Evolutionary conservation across 2,888 invertebrate genomes (phyloP), one percentile per base, ranked within the genome.

Genomic region (Andricus quercusramuli): DNA sequence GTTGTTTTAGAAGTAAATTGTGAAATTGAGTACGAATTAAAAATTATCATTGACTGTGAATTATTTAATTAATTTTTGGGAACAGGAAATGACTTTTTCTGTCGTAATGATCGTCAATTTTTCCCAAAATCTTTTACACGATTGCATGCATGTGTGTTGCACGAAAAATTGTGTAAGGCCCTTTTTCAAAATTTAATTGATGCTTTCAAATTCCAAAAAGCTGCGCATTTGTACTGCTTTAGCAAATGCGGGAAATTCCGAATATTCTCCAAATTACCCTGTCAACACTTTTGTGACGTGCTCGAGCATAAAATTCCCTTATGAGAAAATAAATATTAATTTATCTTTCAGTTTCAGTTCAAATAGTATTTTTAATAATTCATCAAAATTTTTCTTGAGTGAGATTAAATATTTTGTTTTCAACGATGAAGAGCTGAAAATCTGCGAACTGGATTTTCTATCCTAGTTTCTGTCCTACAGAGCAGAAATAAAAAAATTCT

Each of bases 281-380:
- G 74, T 74, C 74, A 74, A 51, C 70, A 70, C 29, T 74, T 74
- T 74, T 74, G 74, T 74, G 74, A 56, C 51, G 74, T 74, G 74
- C 74, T 74, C 74, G 74, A 74, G 25, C 74, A 74, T 56, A 56
- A 70, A 47, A 51, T 56, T 25, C 15, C 29, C 17, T 25, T 29
- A 20, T 29, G 32, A 74, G 17, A 29, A 68, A 70, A 11, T 47
- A 15, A 9, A 74, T 20, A 51, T 20, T 32, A 13, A 29, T 29
- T 29, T 70, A 6, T 20, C 6, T 51, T 51, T 0, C 13, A 59
- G 2, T 59, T 59, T 22, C 9, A n/a, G 11, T 22, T 22, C 11
- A 8, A 9, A 2, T 29, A 29, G 3, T 29, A 29, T 29, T 37
- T 37, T 37, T 37, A 6, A 37, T 37, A 37, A 37, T 37, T 8